phyloP scores from a whole-genome alignment of 2,888 invertebrate genomes.

The Emmelina monodactyla region DNA sequence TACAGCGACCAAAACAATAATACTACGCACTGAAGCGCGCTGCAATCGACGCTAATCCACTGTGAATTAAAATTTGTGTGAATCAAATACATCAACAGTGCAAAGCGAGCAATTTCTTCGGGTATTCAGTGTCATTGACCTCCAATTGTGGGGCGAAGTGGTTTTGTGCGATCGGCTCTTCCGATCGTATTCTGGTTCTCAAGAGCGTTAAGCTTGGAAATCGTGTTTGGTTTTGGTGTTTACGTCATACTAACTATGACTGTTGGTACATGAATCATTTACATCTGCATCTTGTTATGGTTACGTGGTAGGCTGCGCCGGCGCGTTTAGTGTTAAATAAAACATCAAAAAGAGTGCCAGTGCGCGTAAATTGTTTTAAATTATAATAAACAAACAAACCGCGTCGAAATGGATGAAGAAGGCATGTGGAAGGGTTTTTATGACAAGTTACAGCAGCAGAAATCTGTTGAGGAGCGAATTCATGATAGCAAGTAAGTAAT shows the following conservation, averaged over 20 bases:
- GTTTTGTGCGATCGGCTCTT: background rate
- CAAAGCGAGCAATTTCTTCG: no score
- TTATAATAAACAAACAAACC: slow-evolving; percentile 12
- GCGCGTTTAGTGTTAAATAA: no score
- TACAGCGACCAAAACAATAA: no score
- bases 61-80: no score
- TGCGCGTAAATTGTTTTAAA: no score
- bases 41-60: no score
- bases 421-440: slow-evolving; percentile 81
- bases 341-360: no score
- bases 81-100: no score
- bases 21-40: no score
- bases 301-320: slow-evolving; percentile 9
- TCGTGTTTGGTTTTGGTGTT: slow-evolving; percentile 1
- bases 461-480: slow-evolving; percentile 68
- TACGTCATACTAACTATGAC: background rate
- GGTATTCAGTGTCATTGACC: background rate
- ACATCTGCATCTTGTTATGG: slow-evolving; percentile 28
- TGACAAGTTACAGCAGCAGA: slow-evolving; percentile 70
- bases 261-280: background rate
- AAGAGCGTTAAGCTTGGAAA: background rate
- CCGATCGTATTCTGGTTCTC: background rate
- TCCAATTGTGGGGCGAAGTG: background rate
- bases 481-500: slow-evolving; percentile 71
- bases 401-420: slow-evolving; percentile 69